Evolutionary conservation across 2,113 vertebrate species (phyloP).

Genomic region (Hystrix cristata): DNA sequence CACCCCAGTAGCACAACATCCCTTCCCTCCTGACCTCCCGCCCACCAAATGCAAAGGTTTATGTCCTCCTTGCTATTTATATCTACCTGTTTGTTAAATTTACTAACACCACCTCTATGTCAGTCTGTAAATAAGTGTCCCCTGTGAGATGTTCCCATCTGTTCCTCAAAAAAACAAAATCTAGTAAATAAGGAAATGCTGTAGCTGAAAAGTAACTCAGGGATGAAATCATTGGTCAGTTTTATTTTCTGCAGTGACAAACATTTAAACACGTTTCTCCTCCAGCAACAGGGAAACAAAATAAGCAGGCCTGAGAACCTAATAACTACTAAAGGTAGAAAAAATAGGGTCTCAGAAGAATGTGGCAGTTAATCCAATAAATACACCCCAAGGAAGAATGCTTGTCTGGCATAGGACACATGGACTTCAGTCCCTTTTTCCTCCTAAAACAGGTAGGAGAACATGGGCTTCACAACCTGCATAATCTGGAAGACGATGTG

Average conservation of each 20-base stretch:
- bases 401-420: too few relatives aligned
- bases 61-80: neutral
- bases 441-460: neutral
- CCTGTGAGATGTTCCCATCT: neutral
- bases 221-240: neutral
- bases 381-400: neutral
- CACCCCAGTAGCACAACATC: neutral
- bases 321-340: neutral
- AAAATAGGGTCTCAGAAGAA: neutral
- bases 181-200: neutral
- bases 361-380: too few relatives aligned
- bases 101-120: neutral
- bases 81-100: neutral
- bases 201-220: neutral
- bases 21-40: neutral
- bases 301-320: neutral
- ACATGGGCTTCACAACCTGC: too few relatives aligned
- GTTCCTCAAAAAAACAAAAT: neutral
- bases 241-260: neutral
- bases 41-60: neutral
- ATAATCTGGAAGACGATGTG: neutral
- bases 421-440: neutral
- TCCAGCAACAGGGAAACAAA: neutral
- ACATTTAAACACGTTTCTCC: neutral
- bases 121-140: neutral